Evolutionary conservation across 2,888 invertebrate genomes (phyloP).

Genomic region (Himalopsyche japonica): DNA sequence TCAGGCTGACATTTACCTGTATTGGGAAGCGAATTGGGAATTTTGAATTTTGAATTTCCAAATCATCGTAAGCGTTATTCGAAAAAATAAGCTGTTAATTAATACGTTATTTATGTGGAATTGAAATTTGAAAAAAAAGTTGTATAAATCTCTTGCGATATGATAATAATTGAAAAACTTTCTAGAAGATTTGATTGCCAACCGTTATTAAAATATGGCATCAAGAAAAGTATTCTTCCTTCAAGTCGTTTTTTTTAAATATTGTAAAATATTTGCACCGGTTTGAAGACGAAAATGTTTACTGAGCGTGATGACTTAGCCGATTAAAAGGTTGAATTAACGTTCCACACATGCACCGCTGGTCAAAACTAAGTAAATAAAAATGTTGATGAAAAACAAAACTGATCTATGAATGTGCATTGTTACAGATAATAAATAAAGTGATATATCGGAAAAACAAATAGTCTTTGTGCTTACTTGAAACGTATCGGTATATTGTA

Average conservation of each 20-base stretch:
- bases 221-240: no score
- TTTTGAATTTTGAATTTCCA: no score
- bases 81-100: no score
- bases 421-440: neutral
- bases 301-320: neutral
- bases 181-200: no score
- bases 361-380: conserved; percentile 22
- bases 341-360: conserved; percentile 21
- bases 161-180: no score
- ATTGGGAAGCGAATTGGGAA: no score
- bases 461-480: neutral
- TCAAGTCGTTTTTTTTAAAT: neutral
- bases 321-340: conserved; percentile 27
- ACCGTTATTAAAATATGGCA: no score
- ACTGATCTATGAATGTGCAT: neutral
- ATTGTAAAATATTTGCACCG: neutral
- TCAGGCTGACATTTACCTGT: no score
- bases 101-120: no score
- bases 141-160: no score
- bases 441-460: neutral
- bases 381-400: neutral
- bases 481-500: neutral
- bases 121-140: no score
- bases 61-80: no score
- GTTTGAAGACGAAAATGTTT: neutral